Evolutionary conservation across 2,888 invertebrate genomes (phyloP).

Genomic region (Rhabditophanes sp.): DNA sequence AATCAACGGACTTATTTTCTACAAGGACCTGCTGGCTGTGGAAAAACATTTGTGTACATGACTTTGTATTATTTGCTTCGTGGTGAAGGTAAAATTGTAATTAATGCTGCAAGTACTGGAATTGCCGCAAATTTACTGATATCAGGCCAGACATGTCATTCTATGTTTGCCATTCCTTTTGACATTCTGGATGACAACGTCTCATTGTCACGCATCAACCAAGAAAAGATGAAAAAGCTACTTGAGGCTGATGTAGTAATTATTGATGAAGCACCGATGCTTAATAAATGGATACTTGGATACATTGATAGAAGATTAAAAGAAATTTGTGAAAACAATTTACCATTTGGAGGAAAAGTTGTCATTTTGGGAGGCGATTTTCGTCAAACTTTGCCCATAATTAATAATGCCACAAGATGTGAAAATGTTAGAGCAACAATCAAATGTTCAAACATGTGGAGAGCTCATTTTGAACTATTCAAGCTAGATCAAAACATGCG

Average conservation of each 20-base stretch:
- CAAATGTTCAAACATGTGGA: slow-evolving; percentile 4
- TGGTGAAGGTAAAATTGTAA: not conserved
- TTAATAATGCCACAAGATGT: slow-evolving; percentile 3
- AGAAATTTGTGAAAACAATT: slow-evolving; percentile 7
- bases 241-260: slow-evolving; percentile 10
- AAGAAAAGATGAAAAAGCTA: no score
- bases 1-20: slow-evolving; percentile 4
- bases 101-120: slow-evolving; percentile 10
- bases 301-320: slow-evolving; percentile 6
- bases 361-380: slow-evolving; percentile 10
- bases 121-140: slow-evolving; percentile 10
- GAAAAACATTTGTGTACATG: slow-evolving; percentile 9
- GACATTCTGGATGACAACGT: no score
- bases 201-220: no score
- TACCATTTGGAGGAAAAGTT: slow-evolving; percentile 11
- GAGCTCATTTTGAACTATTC: slow-evolving; percentile 4
- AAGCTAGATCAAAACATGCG: slow-evolving; percentile 10
- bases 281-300: slow-evolving; percentile 3
- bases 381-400: slow-evolving; percentile 9
- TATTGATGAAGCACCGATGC: slow-evolving; percentile 12
- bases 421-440: slow-evolving; percentile 7
- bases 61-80: not conserved
- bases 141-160: slow-evolving; percentile 10
- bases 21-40: slow-evolving; percentile 5
- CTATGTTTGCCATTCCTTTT: no score